A percentile compares a stretch with the other conserved stretches of the same genome.
These are phyloP conservation scores for Noctua janthe DNA, from an alignment of 2,888 invertebrate species.

Conservation along the genomic window DNA sequence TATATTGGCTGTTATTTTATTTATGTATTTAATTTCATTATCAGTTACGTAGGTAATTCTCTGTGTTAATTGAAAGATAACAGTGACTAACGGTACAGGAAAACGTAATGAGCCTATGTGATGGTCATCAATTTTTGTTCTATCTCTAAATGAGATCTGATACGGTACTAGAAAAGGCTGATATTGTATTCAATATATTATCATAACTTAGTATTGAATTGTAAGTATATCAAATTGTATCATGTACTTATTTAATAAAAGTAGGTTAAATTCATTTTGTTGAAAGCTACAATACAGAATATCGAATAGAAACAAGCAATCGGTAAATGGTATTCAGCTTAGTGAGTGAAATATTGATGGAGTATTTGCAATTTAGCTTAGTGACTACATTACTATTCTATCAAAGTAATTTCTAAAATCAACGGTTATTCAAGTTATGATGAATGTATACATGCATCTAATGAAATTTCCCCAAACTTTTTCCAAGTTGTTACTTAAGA, in stretches of 20 bases:
- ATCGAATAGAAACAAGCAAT: background rate
- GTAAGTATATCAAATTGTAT: background rate
- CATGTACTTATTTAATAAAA: background rate
- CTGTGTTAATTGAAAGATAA: background rate
- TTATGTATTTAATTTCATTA: background rate
- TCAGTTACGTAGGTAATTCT: too few species aligned
- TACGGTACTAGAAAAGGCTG: background rate
- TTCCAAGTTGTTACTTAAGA: background rate
- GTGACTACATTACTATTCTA: background rate
- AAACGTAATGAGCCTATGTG: background rate
- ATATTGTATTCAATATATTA: background rate
- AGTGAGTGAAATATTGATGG: background rate
- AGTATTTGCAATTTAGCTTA: background rate
- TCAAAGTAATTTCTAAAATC: background rate
- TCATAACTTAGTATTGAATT: background rate
- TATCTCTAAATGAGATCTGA: background rate
- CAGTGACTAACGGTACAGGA: background rate
- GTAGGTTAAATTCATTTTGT: background rate
- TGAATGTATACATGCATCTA: background rate
- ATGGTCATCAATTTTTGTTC: background rate
- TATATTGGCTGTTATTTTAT: too few species aligned
- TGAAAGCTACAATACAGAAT: constrained; percentile 5
- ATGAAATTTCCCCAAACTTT: background rate
- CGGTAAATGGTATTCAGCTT: background rate
- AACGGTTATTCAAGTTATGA: background rate